Base-by-base conservation (phyloP, 2,888 invertebrate species). In the Herminia tarsipennalis region DNA sequence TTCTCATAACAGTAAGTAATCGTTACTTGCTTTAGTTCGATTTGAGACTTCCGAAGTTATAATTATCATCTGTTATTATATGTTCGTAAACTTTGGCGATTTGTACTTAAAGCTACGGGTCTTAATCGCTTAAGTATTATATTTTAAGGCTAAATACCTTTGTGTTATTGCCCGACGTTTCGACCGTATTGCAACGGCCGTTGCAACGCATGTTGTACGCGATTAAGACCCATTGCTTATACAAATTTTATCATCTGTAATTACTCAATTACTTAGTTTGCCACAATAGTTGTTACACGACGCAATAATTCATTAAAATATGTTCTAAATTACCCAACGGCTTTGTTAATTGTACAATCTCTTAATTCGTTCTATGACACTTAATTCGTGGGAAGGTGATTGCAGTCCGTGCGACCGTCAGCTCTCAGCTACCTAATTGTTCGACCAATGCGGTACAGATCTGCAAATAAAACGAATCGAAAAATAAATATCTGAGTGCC, bases 311-410 rank as follows among this genome's bases (percentile, higher is more conserved):
- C 49, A 44, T 57, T 51, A 20, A 47, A 63, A 63, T 62, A 34
- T 36, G 44, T 45, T 21, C 32, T 38, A 22, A 33, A 43, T 43
- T 43, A 57, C 68, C 53, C 49, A 61, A 63, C 45, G 24, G 37
- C 35, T 54, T 54, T 42, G 57, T 61, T 57, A 54, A 46, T 39
- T 41, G 27, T 45, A 53, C 56, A 59, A 62, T 56, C 25, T 47
- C 50, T 66, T 54, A 39, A 51, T 53, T 51, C 52, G 44, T 52
- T 43, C 27, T 35, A 41, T 51, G 40, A 43, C 49, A 34, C 36
- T 29, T 32, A 63, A 50, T 64, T 59, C 55, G 70, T 73, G 74
- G 51, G 74, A 73, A 73, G 32, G 33, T 49, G 30, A 45, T 41
- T 47, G 50, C 50, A 40, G 50, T 56, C 42, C 49, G 52, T 63